A percentile compares a stretch with the other conserved stretches of the same genome.
phyloP scores from a whole-genome alignment of 2,888 invertebrate species.

The Hypercompe scribonia region DNA sequence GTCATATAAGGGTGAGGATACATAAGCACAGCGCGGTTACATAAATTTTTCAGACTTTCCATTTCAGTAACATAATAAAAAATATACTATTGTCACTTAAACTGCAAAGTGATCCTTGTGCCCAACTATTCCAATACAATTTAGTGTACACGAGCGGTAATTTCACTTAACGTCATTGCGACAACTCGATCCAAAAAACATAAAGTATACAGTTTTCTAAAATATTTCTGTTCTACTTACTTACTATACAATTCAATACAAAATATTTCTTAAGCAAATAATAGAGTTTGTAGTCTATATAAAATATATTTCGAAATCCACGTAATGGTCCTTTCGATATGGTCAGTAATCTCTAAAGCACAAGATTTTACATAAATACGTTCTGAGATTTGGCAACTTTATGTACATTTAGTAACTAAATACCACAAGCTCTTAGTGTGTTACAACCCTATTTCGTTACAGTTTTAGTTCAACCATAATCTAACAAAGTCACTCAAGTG shows the following conservation, averaged over 20 bases:
- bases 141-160: background rate
- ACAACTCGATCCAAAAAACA: background rate
- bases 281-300: background rate
- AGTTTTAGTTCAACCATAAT: constrained; percentile 21
- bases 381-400: background rate
- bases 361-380: background rate
- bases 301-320: background rate
- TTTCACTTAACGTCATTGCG: background rate
- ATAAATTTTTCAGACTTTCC: background rate
- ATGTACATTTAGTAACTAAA: background rate
- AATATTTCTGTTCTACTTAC: background rate
- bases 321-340: background rate
- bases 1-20: constrained; percentile 1
- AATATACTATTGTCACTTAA: background rate
- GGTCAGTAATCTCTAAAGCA: background rate
- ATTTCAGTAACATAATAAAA: background rate
- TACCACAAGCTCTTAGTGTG: constrained; percentile 1
- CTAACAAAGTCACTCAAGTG: constrained; percentile 64
- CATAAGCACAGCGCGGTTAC: background rate
- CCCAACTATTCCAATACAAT: background rate
- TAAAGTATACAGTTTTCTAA: background rate
- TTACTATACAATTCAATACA: no score
- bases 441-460: constrained; percentile 28
- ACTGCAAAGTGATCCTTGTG: background rate
- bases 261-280: background rate